Evolutionary conservation across 2,113 vertebrate genomes (phyloP), one percentile per base, ranked within the genome.

Genomic region (Odocoileus virginianus): DNA sequence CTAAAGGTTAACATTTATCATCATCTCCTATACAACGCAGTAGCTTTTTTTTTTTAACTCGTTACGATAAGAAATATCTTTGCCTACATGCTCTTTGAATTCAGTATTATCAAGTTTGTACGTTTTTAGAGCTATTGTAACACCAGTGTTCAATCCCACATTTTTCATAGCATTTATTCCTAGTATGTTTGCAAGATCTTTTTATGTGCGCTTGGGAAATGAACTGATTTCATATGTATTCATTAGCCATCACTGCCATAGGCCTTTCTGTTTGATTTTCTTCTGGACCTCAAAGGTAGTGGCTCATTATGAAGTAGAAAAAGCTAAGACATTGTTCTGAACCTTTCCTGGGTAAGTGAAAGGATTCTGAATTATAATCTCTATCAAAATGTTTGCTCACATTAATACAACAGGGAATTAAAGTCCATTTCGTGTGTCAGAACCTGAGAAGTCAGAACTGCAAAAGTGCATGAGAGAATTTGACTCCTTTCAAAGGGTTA

Each of bases 371-470:
- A n/a, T 82, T 71, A 47, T 28, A 12, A 45, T 82, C 87, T 87
- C 85, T 96, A 12, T 64, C 55, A 74, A 78, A 96, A 87, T 50
- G 64, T 94, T 95, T 84, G 43, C 83, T 93, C 88, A n/a, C 14
- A 3, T 85, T 16, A 43, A 16, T 47, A 25, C 83, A 91, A 76
- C 7, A 23, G 17, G 21, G 30, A 78, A 40, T 91, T 60, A 8
- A 50, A 17, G 57, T 87, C 50, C 5, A 4, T 30, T 40, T 95
- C 3, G 0, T 47, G 7, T 16, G 17, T 67, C 33, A 64, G 71
- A 74, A 47, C 58, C 58, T 85, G n/a, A 50, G 43, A 50, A 89
- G 10, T 87, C 30, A n/a, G 60, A 60, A 36, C 5, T 50, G 28
- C 28, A 17, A 15, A 87, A 14, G 28, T 33, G 10, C 88, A 6